Evolutionary conservation across 2,113 vertebrate genomes (phyloP).

Genomic region (Formicarius rufipectus): DNA sequence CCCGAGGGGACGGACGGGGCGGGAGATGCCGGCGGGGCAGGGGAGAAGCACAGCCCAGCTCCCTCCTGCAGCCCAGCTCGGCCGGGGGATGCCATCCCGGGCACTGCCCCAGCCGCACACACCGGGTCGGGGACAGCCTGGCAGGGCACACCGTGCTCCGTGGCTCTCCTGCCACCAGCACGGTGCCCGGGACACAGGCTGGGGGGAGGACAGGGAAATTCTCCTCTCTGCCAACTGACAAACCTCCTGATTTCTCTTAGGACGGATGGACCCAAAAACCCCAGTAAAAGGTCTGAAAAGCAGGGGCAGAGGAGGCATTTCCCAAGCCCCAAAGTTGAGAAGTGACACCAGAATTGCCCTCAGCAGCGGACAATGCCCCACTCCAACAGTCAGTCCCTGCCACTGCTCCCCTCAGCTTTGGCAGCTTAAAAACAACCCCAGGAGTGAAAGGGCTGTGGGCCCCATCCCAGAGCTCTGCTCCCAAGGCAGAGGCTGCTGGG

Average conservation of each 20-base stretch:
- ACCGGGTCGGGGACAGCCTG: neutral
- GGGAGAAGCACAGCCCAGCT: neutral
- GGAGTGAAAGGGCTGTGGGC: neutral
- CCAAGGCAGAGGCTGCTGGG: neutral
- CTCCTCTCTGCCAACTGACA: neutral
- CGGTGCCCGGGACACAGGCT: neutral
- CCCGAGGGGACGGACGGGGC: conserved; percentile 54
- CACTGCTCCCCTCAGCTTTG: neutral
- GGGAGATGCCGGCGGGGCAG: neutral
- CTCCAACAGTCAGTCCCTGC: neutral
- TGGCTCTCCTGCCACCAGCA: neutral
- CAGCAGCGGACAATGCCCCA: neutral
- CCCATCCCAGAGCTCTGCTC: neutral
- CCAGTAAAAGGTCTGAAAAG: neutral
- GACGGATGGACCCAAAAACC: neutral
- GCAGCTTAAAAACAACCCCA: neutral
- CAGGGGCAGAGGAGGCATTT: neutral
- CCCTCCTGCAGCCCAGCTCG: neutral
- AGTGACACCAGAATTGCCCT: neutral
- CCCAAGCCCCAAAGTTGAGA: neutral
- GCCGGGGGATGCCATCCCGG: fast-evolving
- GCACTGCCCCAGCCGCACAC: neutral
- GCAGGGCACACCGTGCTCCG: neutral
- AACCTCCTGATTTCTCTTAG: neutral
- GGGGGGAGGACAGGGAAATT: neutral